phyloP scores from a whole-genome alignment of 2,797 vertebrate species.

The Chrysocyon brachyurus region DNA sequence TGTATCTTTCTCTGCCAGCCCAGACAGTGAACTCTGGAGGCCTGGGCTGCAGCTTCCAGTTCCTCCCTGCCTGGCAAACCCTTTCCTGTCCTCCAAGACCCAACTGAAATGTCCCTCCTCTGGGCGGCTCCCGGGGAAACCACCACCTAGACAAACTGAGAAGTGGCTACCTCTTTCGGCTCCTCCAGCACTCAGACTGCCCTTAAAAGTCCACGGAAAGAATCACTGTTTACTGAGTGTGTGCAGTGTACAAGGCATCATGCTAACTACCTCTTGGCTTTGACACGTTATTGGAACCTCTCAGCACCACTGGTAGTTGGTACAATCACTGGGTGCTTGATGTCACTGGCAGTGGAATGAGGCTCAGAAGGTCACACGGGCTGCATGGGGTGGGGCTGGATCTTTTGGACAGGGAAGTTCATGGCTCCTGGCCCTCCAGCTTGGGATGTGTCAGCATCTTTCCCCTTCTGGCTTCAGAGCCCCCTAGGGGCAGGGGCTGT shows the following conservation, averaged over 20 bases:
- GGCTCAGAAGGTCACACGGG: neutral
- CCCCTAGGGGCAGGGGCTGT: neutral
- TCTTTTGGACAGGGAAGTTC: neutral
- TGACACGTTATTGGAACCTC: neutral
- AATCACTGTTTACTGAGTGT: neutral
- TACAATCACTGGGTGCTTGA: neutral
- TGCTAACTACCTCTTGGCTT: neutral
- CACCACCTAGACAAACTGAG: neutral
- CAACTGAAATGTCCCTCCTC: neutral
- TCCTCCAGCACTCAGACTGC: neutral
- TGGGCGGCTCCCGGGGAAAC: neutral
- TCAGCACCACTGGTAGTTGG: neutral
- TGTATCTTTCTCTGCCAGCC: neutral
- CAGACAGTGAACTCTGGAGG: neutral
- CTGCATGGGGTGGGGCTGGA: neutral
- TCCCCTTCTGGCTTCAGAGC: neutral
- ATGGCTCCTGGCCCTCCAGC: neutral
- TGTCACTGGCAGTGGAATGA: neutral
- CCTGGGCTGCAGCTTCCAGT: neutral
- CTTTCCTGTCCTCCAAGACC: conserved; percentile 29
- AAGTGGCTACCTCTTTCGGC: neutral
- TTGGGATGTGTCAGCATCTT: neutral
- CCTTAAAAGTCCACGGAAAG: neutral
- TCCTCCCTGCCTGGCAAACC: neutral
- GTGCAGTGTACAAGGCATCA: rapidly evolving